Evolutionary conservation across 2,113 vertebrate species (phyloP), one percentile per base, ranked within the genome.

Genomic region (Anser cygnoides): DNA sequence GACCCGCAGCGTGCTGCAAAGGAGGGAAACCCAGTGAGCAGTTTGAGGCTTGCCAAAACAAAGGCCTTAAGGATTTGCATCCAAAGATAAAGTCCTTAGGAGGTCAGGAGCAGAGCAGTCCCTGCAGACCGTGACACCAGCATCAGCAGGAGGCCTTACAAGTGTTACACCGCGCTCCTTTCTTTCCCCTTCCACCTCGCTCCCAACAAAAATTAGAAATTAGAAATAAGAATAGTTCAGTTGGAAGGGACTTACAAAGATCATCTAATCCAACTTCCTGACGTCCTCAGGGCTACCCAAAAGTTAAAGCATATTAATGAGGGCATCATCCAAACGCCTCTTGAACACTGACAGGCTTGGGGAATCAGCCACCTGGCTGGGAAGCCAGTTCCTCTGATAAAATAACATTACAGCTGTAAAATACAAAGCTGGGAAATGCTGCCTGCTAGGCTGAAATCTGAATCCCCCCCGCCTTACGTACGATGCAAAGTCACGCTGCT

Each of bases 401-500:
- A 84, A 5, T 11, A 77, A 33, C 3, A 50, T 4, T 16, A 9
- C 52, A 11, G 44, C 4, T 58, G 35, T 3, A 11, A 29, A 39
- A 44, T 11, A 52, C 9, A 44, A 25, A 44, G 6, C 7, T n/a
- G 70, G 37, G 57, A 19, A 71, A 62, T 7, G 70, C 52, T 50
- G 13, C 63, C 68, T 67, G 52, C 11, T 10, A 54, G 61, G 55
- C 31, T 43, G 62, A 31, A 20, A n/a, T 41, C 61, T 50, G 28
- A 79, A 52, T n/a, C 25, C 31, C 19, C 18, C 20, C 44, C 57
- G 14, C 33, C 0, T 1, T 14, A 23, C 13, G 0, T 11, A 18
- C 1, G 4, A 9, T 13, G 14, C 33, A 31, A 19, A 46, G 43
- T 33, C 50, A 6, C 2, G 35, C 55, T 67, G 50, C 67, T 49